Evolutionary conservation across 2,797 vertebrate species (phyloP).

Genomic region (Telmatherina bonti): DNA sequence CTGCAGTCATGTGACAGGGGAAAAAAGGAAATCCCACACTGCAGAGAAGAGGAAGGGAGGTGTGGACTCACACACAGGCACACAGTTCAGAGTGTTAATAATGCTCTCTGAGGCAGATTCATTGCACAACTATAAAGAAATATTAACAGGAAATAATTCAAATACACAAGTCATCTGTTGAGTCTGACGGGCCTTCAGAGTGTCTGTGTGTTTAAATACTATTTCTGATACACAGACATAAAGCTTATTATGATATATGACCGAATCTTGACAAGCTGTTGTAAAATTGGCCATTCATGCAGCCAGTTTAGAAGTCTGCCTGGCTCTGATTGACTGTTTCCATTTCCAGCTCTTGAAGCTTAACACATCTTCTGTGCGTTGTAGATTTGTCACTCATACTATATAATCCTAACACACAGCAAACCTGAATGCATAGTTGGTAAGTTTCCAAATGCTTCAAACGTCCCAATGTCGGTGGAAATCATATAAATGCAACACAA

Average conservation of each 20-base stretch:
- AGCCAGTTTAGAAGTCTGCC: too few relatives aligned
- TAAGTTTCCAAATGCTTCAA: too few relatives aligned
- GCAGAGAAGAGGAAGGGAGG: conserved; percentile 49
- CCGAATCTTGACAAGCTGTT: background rate
- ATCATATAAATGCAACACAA: too few relatives aligned
- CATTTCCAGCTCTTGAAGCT: too few relatives aligned
- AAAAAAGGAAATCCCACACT: conserved; percentile 80
- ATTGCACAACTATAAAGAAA: background rate
- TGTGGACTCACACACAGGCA: conserved; percentile 14
- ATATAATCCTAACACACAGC: too few relatives aligned
- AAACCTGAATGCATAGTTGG: too few relatives aligned
- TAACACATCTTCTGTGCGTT: too few relatives aligned
- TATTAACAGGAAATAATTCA: background rate
- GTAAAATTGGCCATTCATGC: background rate
- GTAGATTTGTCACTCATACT: too few relatives aligned
- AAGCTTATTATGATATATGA: background rate
- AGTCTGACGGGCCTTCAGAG: background rate
- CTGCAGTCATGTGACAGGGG: conserved; percentile 80
- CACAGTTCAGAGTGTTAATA: background rate
- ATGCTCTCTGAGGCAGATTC: background rate
- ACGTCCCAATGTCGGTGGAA: too few relatives aligned
- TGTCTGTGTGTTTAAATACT: too few relatives aligned
- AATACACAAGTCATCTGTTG: background rate
- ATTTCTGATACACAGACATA: background rate
- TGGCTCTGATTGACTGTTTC: background rate